Percentiles rank a stretch among this genome's conserved stretches.
These are phyloP conservation scores for Pardosa pseudoannulata DNA, from an alignment of 2,888 invertebrate species.

Conservation along the genomic window DNA sequence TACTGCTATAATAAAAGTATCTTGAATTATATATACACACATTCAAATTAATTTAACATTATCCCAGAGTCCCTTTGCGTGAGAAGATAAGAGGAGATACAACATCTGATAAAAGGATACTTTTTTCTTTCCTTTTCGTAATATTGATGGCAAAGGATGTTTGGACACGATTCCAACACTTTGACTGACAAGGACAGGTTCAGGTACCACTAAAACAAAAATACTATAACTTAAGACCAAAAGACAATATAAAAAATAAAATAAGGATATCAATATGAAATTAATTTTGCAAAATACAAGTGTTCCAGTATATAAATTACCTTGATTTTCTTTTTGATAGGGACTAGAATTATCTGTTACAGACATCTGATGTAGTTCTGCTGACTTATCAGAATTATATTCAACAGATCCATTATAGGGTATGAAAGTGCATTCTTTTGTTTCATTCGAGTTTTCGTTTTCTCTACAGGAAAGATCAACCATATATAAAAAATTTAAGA, in stretches of 20 bases:
- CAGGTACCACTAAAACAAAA: conserved; percentile 28
- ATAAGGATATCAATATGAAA: background rate
- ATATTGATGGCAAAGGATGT: conserved; percentile 34
- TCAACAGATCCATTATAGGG: conserved; percentile 12
- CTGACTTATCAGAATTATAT: conserved; percentile 23
- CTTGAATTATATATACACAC: no score
- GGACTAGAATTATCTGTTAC: conserved; percentile 42
- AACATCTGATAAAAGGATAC: conserved; percentile 62
- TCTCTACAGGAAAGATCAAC: no score
- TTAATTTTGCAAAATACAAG: background rate
- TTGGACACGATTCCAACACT: conserved; percentile 8
- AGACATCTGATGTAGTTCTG: background rate
- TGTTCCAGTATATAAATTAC: conserved; percentile 21
- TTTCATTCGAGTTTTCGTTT: background rate
- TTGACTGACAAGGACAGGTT: background rate
- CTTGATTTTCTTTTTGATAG: conserved; percentile 61
- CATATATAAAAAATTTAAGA: no score
- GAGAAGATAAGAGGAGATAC: no score
- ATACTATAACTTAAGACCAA: no score
- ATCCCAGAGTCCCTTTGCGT: no score
- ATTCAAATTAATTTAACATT: no score
- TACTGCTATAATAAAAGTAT: no score
- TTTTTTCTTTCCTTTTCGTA: conserved; percentile 46
- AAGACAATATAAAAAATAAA: background rate
- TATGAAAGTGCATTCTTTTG: conserved; percentile 1